These are phyloP conservation scores for Dynastes tityus DNA, from an alignment of 2,888 invertebrate species.

Conservation along the genomic window DNA sequence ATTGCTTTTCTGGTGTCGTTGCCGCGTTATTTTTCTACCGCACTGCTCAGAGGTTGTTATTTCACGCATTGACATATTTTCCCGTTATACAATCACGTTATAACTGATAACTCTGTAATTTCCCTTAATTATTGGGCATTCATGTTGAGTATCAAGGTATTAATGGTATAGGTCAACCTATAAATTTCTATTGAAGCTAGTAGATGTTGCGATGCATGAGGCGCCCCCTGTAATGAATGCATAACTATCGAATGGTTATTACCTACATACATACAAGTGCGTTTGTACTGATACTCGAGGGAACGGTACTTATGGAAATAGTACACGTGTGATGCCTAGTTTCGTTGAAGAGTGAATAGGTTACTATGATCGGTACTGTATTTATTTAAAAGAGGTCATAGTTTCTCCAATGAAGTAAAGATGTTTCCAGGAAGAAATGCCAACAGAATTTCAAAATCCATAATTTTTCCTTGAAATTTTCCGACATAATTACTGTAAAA, in stretches of 20 bases:
- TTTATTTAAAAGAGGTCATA: too few species aligned
- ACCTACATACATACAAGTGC: not conserved
- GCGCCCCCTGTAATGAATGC: not conserved
- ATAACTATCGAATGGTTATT: constrained; percentile 2
- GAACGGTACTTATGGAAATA: not conserved
- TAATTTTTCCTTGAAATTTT: too few species aligned
- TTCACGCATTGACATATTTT: constrained; percentile 40
- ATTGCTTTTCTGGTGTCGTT: constrained; percentile 26
- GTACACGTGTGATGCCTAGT: not conserved
- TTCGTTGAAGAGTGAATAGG: too few species aligned
- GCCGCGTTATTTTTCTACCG: constrained; percentile 17
- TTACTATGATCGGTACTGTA: too few species aligned
- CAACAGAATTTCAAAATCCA: too few species aligned
- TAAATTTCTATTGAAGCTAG: constrained; percentile 16
- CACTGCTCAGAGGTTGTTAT: constrained; percentile 17
- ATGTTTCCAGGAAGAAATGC: too few species aligned
- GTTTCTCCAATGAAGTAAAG: too few species aligned
- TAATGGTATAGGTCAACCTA: constrained; percentile 30
- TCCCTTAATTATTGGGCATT: constrained; percentile 22
- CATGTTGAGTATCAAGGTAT: constrained; percentile 26
- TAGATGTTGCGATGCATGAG: constrained; percentile 6
- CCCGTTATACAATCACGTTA: not conserved
- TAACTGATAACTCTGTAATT: constrained; percentile 2
- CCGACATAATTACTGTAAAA: too few species aligned
- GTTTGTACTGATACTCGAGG: not conserved